Evolutionary conservation across 2,113 vertebrate genomes (phyloP).

Genomic region (Silurus glanis): DNA sequence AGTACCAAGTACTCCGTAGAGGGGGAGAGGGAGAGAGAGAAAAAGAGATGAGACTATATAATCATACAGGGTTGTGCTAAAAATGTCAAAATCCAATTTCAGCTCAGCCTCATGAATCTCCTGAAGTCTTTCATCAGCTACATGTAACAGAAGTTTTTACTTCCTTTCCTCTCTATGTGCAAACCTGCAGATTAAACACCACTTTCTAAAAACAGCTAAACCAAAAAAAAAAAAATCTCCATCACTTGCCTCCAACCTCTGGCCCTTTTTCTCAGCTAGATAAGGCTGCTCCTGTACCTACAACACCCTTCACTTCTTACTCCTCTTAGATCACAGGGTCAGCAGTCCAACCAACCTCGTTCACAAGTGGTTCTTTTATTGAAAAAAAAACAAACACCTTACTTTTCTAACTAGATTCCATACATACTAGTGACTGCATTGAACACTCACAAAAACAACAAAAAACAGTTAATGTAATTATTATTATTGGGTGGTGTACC

Average conservation of each 20-base stretch:
- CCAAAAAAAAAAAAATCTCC: not conserved
- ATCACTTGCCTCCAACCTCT: not conserved
- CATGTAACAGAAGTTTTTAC: not conserved
- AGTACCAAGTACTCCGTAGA: not conserved
- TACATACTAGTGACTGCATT: too few relatives aligned
- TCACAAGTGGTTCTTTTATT: too few relatives aligned
- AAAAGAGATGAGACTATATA: not conserved
- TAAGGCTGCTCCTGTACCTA: not conserved
- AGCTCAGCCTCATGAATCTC: not conserved
- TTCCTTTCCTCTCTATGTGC: not conserved
- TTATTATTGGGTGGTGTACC: not conserved
- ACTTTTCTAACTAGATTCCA: too few relatives aligned
- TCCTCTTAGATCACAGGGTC: not conserved
- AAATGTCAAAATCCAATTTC: conserved; percentile 5
- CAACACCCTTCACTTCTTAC: not conserved
- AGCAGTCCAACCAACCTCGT: not conserved
- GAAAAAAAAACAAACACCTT: too few relatives aligned
- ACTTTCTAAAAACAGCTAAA: not conserved
- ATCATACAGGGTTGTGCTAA: not conserved
- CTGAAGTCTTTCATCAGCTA: not conserved
- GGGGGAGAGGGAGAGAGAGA: not conserved
- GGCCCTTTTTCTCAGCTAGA: conserved; percentile 13
- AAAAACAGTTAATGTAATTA: too few relatives aligned
- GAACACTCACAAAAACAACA: too few relatives aligned
- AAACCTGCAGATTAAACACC: conserved; percentile 9